Conservation (phyloP, 2,113 vertebrate species). For the Nycticorax nycticorax region DNA sequence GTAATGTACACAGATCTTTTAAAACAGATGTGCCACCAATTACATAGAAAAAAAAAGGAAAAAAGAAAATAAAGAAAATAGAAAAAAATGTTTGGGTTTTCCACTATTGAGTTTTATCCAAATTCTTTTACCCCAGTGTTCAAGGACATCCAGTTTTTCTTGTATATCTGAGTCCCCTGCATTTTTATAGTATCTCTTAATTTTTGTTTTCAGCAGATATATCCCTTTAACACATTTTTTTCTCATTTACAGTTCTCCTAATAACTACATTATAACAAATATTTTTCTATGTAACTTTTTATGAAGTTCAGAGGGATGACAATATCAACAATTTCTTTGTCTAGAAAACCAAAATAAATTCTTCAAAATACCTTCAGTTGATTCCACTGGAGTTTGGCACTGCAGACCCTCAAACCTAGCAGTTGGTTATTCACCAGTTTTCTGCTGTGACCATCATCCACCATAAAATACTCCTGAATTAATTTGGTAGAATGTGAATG, state of each 20-base stretch:
- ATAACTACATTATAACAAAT: background rate
- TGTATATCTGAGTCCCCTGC: background rate
- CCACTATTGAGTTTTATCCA: background rate
- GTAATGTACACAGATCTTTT: background rate
- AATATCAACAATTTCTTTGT: background rate
- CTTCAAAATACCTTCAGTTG: background rate
- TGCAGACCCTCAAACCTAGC: background rate
- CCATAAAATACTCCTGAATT: background rate
- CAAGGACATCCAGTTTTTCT: background rate
- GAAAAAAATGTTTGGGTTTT: background rate
- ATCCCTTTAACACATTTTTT: background rate
- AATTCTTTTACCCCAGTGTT: background rate
- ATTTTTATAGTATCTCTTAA: background rate
- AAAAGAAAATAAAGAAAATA: background rate
- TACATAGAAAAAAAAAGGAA: accelerated
- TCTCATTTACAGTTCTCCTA: background rate
- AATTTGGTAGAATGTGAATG: background rate
- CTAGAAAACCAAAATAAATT: background rate
- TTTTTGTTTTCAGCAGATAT: background rate
- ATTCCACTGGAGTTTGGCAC: background rate
- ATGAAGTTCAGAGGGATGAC: background rate
- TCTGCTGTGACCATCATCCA: background rate
- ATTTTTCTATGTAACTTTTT: background rate
- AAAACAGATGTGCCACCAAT: background rate
- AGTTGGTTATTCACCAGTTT: background rate